phyloP scores from a whole-genome alignment of 23 tunicate genomes.

The Ciona savignyi region DNA sequence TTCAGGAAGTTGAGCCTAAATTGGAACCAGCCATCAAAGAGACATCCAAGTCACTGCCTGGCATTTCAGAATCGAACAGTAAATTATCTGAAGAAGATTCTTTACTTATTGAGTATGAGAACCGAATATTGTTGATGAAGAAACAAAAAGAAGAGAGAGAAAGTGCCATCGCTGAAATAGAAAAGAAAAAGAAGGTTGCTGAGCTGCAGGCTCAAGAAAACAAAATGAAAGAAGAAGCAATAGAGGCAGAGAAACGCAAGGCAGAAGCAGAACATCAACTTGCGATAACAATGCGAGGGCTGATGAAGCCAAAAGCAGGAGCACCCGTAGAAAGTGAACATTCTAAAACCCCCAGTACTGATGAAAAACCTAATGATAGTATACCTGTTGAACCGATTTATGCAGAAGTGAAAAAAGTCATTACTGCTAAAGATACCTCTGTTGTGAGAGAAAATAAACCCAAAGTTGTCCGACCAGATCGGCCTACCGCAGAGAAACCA shows the following conservation, averaged over 20 bases:
- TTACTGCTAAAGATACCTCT: too few species aligned
- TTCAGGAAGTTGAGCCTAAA: background rate
- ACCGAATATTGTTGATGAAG: slow-evolving; percentile 17
- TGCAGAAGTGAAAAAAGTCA: too few species aligned
- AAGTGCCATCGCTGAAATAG: slow-evolving; percentile 23
- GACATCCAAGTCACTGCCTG: background rate
- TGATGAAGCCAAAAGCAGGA: background rate
- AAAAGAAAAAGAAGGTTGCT: slow-evolving; percentile 28
- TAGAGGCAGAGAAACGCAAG: slow-evolving; percentile 19
- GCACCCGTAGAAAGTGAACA: background rate
- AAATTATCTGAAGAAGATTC: background rate
- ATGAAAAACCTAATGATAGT: too few species aligned
- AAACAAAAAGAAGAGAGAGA: slow-evolving; percentile 38
- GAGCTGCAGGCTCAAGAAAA: slow-evolving; percentile 13
- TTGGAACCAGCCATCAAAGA: too few species aligned
- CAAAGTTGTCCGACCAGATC: too few species aligned
- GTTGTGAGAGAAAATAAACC: too few species aligned
- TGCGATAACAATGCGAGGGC: slow-evolving; percentile 46
- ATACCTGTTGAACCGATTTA: too few species aligned
- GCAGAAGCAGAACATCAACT: slow-evolving; percentile 47
- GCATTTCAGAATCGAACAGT: background rate
- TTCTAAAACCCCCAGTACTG: background rate
- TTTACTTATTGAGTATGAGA: background rate
- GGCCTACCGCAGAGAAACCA: too few species aligned
- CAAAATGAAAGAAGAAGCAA: slow-evolving; percentile 16